These are phyloP conservation scores for Apodemia zela DNA, from an alignment of 2,888 invertebrate species.

Conservation along the genomic window DNA sequence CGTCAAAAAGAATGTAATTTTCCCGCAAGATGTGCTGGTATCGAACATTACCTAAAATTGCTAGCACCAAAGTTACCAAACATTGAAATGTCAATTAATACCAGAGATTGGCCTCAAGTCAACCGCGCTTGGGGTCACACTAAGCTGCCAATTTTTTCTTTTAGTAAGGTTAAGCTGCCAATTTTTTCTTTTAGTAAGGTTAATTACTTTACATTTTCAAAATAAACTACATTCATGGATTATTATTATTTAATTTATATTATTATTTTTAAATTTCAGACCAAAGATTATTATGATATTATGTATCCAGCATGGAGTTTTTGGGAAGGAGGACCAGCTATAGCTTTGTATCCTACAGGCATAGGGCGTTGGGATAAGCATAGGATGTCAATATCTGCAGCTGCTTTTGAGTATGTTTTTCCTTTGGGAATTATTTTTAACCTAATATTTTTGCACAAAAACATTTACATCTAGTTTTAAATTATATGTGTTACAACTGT, in stretches of 20 bases:
- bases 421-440: background rate
- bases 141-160: conserved; percentile 93
- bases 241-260: conserved; percentile 7
- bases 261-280: conserved; percentile 54
- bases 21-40: conserved; percentile 93
- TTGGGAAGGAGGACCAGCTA: conserved; percentile 99
- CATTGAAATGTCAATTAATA: conserved; percentile 93
- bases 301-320: conserved; percentile 98
- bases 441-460: background rate
- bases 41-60: conserved; percentile 91
- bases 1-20: conserved; percentile 93
- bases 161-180: conserved; percentile 95
- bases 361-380: conserved; percentile 96
- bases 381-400: conserved; percentile 84
- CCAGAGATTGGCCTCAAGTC: conserved; percentile 96
- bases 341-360: conserved; percentile 94
- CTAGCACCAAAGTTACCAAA: conserved; percentile 86
- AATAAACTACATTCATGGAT: background rate
- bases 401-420: conserved; percentile 73
- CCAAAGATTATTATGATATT: conserved; percentile 91
- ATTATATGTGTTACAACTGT: too few relatives aligned
- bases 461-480: too few relatives aligned
- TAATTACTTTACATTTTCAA: background rate
- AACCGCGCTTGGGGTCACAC: conserved; percentile 80
- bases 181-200: conserved; percentile 98